A percentile compares a stretch with the other conserved stretches of the same genome.
Evolutionary conservation across 2,797 vertebrate genomes (phyloP).

Genomic region (Fringilla coelebs): DNA sequence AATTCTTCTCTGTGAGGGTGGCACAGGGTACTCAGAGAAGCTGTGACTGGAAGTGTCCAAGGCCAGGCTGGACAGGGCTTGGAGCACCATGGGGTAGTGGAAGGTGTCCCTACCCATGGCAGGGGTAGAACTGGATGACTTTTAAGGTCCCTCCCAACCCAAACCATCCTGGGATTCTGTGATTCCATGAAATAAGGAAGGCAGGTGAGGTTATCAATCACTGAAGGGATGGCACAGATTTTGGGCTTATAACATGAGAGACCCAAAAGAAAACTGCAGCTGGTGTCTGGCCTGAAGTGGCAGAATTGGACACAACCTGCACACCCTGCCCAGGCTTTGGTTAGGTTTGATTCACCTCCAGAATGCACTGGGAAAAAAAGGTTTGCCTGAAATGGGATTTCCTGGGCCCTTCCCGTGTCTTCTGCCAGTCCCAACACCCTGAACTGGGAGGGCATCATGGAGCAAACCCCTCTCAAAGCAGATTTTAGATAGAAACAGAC

Average conservation of each 20-base stretch:
- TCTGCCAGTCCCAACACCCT: neutral
- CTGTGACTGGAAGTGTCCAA: neutral
- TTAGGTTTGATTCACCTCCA: neutral
- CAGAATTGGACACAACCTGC: neutral
- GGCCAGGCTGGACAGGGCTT: fast-evolving
- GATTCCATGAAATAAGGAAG: neutral
- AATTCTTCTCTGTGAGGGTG: neutral
- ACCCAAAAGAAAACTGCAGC: neutral
- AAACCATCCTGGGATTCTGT: neutral
- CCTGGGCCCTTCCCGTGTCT: neutral
- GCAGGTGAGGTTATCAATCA: neutral
- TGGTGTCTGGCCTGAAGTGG: neutral
- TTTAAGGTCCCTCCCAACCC: neutral
- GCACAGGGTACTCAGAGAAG: neutral
- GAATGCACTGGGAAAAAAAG: neutral
- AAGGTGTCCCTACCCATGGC: neutral
- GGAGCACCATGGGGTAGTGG: fast-evolving
- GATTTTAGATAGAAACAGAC: neutral
- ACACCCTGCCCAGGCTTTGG: neutral
- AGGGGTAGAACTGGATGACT: fast-evolving
- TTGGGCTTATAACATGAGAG: fast-evolving
- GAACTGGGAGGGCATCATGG: neutral
- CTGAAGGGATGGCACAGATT: neutral
- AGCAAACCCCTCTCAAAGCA: neutral
- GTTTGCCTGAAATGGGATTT: neutral